Base-by-base conservation (phyloP, 2,797 vertebrate species). In the Tolypeutes matacus region DNA sequence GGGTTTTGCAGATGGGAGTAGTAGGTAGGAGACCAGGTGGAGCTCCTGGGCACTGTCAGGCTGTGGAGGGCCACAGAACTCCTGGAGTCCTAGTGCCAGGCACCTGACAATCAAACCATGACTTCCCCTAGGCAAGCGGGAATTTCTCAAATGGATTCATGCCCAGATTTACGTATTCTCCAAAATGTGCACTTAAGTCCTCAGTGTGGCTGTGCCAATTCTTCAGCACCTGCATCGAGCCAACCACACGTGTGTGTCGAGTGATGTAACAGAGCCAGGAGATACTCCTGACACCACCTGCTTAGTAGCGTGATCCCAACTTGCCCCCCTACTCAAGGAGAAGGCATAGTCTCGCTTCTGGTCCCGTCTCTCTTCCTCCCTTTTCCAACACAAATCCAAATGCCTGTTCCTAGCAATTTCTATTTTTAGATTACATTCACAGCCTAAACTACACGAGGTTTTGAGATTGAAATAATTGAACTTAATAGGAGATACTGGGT, bases 321-420 rank as follows among this genome's bases (percentile, higher is more conserved):
- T 13, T 0, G 51, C 7, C 5, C 11, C 12, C 2, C 1, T 1
- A 34, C 7, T 1, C 8, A 2, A 8, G 15, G 29, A 39, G 31
- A 39, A 64, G 2, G 42, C n/a, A 51, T 0, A 17, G 0, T 11
- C 56, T 70, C 0, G 2, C 27, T 4, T 17, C 46, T 21, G 20
- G 69, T 14, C 81, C 70, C 27, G 4, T 11, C 31, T 29, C 49
- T 23, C 7, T 21, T 7, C 13, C 34, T 69, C 11, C 12, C 51
- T 73, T 34, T 67, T 21, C 73, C 25, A 60, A 36, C 12, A 27
- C 36, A 58, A 36, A 89, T 39, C 42, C 76, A 72, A 51, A 75
- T 8, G 14, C 39, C 36, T 7, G 34, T 34, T 72, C 64, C n/a
- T 29, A 25, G n/a, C 8, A 17, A 58, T 14, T 64, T 56, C 90